Base-by-base conservation (phyloP, 2,797 vertebrate genomes). In the Sebastes matsubarae region DNA sequence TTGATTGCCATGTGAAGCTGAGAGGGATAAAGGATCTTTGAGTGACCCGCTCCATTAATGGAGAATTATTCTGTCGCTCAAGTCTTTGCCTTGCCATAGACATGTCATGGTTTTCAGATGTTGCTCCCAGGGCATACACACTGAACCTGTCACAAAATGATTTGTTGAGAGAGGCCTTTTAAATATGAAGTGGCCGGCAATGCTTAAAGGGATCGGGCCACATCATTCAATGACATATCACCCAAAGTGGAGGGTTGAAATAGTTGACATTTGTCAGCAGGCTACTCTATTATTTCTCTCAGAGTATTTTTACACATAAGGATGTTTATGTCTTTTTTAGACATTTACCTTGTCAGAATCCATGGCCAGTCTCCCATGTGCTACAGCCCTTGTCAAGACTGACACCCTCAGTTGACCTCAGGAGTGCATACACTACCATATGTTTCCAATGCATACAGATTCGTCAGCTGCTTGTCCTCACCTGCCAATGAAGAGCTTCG, bases 1-100 rank as follows among this genome's bases (percentile, higher is more conserved):
- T 3, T 80, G 83, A 84, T 70, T 85, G 73, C 82, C 81, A 74
- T 71, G 55, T 68, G 84, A 82, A 70, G 80, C 85, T 71, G 20
- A 1, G 55, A 79, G 72, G 81, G 75, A 76, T 30, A 80, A 57
- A 58, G 59, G 75, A 68, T 85, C 52, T 81, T 66, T 77, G 77
- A 89, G 79, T 82, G 86, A 91, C 83, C 90, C 1, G 18, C 75
- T 89, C 80, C 75, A 69, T 91, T 91, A 93, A 88, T 65, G 86
- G 42, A 79, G 87, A 93, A 93, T 94, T 90, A 92, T 77, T 84
- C 89, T 86, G 93, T 93, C 94, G 86, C 42, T 93, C 92, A 88
- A 79, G 75, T 29, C 69, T 74, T 77, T 71, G 77, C 75, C 58
- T 68, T 24, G 29, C 80, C 74, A 12, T 6, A 68, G 86, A 90